A percentile compares a stretch with the other conserved stretches of the same genome.
phyloP scores from a whole-genome alignment of 1,140 invertebrate genomes.

The Nixonia krombeini region DNA sequence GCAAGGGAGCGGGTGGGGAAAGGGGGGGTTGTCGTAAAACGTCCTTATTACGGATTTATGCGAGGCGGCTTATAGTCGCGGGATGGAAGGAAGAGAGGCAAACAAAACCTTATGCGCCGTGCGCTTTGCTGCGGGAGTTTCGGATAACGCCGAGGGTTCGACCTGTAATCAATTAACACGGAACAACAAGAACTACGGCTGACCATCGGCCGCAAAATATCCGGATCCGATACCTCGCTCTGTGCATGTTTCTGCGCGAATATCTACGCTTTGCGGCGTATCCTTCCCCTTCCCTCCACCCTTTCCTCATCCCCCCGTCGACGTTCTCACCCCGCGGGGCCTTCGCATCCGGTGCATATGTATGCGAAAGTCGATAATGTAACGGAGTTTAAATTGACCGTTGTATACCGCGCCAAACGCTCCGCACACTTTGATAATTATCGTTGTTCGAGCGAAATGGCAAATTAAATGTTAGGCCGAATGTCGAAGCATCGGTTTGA shows the following conservation, averaged over 20 bases:
- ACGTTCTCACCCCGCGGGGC: constrained; percentile 3
- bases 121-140: constrained; percentile 39
- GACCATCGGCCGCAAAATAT: constrained; percentile 58
- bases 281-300: too few relatives aligned
- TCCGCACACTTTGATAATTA: too few relatives aligned
- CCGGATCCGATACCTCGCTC: constrained; percentile 46
- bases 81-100: constrained; percentile 32
- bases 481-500: too few relatives aligned
- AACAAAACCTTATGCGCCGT: constrained; percentile 42
- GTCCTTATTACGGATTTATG: constrained; percentile 68
- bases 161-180: constrained; percentile 66
- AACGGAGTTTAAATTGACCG: constrained; percentile 28
- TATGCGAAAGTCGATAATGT: constrained; percentile 20
- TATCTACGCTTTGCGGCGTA: constrained; percentile 4
- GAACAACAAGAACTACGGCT: constrained; percentile 58
- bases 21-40: constrained; percentile 53
- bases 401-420: constrained; percentile 26
- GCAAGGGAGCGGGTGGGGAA: constrained; percentile 27
- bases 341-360: constrained; percentile 25
- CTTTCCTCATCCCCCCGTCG: too few relatives aligned
- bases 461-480: too few relatives aligned
- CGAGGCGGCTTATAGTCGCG: constrained; percentile 37
- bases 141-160: constrained; percentile 48
- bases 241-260: constrained; percentile 24
- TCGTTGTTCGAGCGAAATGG: too few relatives aligned